phyloP scores from a whole-genome alignment of 2,797 vertebrate genomes.

The Syndactyla subalaris region DNA sequence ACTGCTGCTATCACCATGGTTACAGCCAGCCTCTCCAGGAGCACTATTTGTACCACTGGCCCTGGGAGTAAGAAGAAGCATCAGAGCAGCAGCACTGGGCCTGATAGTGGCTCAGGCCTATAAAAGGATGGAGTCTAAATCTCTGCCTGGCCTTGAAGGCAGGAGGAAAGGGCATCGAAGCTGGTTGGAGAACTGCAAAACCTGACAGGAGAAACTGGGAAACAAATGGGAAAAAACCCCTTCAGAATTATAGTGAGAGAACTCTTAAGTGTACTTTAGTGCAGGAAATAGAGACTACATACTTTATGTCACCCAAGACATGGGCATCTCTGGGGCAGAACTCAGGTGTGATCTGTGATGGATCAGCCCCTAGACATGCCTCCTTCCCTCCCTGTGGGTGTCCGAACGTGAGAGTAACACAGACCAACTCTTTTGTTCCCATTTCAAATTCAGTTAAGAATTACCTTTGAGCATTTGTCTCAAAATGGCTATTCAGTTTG shows the following conservation, averaged over 20 bases:
- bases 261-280: background rate
- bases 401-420: background rate
- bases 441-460: background rate
- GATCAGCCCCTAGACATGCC: background rate
- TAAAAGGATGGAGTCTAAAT: background rate
- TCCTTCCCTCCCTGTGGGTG: background rate
- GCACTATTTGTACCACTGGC: background rate
- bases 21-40: slow-evolving; percentile 28
- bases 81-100: background rate
- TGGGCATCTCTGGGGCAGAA: background rate
- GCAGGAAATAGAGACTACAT: fast-evolving
- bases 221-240: background rate
- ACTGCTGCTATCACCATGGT: slow-evolving; percentile 35
- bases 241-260: background rate
- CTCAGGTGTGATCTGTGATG: background rate
- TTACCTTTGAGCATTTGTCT: background rate
- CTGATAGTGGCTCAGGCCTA: background rate
- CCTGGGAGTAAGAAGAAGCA: background rate
- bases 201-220: background rate
- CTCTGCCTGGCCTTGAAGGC: background rate
- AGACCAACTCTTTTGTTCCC: background rate
- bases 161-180: background rate
- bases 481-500: background rate
- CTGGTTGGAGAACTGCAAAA: background rate
- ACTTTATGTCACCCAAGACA: background rate